Evolutionary conservation across 2,797 vertebrate genomes (phyloP), one percentile per base, ranked within the genome.

Genomic region (Lutjanus campechanus): DNA sequence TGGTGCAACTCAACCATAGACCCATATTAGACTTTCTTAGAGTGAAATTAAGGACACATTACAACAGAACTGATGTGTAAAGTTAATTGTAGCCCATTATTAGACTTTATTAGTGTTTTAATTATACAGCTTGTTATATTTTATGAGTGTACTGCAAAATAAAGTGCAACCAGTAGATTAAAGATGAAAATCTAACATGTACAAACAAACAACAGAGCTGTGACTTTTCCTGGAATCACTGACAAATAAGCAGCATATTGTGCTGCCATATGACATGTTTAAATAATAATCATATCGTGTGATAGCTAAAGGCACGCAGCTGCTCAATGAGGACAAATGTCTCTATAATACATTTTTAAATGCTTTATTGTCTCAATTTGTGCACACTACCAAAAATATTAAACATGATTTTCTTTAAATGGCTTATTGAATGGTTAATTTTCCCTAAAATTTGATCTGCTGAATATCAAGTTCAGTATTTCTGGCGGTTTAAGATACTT

Each of bases 281-380:
- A 46, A 67, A 67, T 19, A 54, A 62, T 55, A 22, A 73, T 82
- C 10, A 76, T 12, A 61, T 41, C 41, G 55, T 50, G 36, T 5
- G 7, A 7, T 29, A 10, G 20, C 55, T 50, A 43, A 50, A 76
- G 40, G 20, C 49, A 41, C 11, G 29, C 9, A n/a, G 12, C 53
- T 53, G 1, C 50, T 22, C 12, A 25, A 13, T 17, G 47, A 5
- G 47, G 49, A 51, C 17, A 19, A 19, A 19, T 7, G 15, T 4
- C 22, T 7, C 9, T 16, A 16, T 8, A 58, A 29, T 2, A 9
- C 15, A 17, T 29, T 13, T 29, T 15, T 8, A 56, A 44, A 36
- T 11, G 19, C 15, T 7, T 5, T 16, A 29, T 17, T 1, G 0
- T 64, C 5, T 73, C 12, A 36, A 20, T 15, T 3, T 5, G 5